Conservation (phyloP, 1,140 invertebrate genomes). For the Zaprionus vittiger region DNA sequence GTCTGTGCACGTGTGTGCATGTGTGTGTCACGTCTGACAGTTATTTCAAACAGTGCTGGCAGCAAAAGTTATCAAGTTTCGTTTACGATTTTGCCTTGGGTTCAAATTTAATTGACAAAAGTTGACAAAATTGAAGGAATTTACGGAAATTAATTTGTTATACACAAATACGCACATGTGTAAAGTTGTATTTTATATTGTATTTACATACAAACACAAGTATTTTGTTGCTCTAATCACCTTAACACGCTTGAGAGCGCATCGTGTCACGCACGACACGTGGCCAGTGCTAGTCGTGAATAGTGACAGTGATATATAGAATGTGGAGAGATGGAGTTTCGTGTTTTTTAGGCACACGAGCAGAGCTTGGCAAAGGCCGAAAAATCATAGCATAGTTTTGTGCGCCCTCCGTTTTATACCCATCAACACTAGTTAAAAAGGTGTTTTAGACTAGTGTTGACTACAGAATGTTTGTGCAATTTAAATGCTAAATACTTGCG, state of each 20-base stretch:
- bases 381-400: conserved; percentile 57
- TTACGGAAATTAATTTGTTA: not conserved
- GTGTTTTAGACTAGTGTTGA: not conserved
- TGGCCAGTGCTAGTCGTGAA: not conserved
- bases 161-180: not conserved
- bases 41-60: not conserved
- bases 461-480: not conserved
- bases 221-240: not conserved
- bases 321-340: not conserved
- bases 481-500: not conserved
- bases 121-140: not conserved
- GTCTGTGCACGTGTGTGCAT: not conserved
- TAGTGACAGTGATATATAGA: not conserved
- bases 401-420: conserved; percentile 2
- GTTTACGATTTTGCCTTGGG: not conserved
- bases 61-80: not conserved
- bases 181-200: not conserved
- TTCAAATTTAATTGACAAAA: not conserved
- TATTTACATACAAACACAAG: not conserved
- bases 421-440: not conserved
- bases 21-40: not conserved
- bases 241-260: not conserved
- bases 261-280: conserved; percentile 2
- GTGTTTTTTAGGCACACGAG: not conserved
- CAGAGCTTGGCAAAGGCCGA: not conserved